phyloP scores from a whole-genome alignment of 2,888 invertebrate species.

The Ochropleura plecta region DNA sequence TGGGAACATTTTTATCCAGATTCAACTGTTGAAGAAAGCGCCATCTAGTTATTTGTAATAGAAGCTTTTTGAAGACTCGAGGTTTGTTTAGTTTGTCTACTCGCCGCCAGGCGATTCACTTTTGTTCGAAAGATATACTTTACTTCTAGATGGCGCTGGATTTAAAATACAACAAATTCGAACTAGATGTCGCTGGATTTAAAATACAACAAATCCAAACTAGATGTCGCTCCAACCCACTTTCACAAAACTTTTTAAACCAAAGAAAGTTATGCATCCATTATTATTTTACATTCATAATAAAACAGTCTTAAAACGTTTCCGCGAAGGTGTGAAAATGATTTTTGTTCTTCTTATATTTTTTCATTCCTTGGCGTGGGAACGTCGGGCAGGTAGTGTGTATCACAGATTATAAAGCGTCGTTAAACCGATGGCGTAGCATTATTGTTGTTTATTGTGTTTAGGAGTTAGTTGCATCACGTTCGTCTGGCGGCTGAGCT shows the following conservation, averaged over 20 bases:
- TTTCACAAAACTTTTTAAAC: slow-evolving; percentile 59
- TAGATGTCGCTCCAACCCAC: slow-evolving; percentile 77
- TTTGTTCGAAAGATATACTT: not conserved
- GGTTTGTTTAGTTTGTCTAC: slow-evolving; percentile 15
- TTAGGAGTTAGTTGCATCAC: slow-evolving; percentile 67
- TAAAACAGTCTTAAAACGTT: slow-evolving; percentile 85
- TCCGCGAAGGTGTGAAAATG: slow-evolving; percentile 89
- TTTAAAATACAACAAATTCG: not conserved
- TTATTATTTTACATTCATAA: slow-evolving; percentile 87
- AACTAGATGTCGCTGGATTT: slow-evolving; percentile 77
- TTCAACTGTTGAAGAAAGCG: not conserved
- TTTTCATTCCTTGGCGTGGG: slow-evolving; percentile 82
- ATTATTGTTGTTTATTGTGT: slow-evolving; percentile 70
- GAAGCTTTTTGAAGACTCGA: not conserved
- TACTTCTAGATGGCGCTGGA: slow-evolving; percentile 43
- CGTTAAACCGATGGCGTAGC: slow-evolving; percentile 70
- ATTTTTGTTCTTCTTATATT: slow-evolving; percentile 84
- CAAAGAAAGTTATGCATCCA: slow-evolving; percentile 83
- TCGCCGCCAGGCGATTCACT: not conserved
- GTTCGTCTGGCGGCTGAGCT: slow-evolving; percentile 53
- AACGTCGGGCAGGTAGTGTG: slow-evolving; percentile 80
- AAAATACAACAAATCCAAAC: slow-evolving; percentile 10
- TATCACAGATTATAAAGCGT: slow-evolving; percentile 74
- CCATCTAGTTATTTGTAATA: slow-evolving; percentile 19
- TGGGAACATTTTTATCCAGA: not conserved